Conservation (phyloP, 2,888 invertebrate genomes). For the Aleiodes leptofemur region DNA sequence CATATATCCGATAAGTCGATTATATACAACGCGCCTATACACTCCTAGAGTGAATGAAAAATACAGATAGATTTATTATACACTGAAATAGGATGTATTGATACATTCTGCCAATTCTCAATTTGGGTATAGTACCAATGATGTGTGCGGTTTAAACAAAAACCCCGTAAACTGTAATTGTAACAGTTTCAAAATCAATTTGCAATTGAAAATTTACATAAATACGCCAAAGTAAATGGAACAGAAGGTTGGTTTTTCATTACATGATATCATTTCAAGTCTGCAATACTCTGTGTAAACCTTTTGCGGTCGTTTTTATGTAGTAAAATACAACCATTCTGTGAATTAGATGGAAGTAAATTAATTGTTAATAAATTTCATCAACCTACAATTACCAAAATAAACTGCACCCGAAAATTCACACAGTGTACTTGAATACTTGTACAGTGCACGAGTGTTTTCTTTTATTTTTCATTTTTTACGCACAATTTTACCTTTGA, state of each 20-base stretch:
- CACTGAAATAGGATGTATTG: constrained; percentile 15
- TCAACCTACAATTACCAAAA: no score
- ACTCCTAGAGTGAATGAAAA: constrained; percentile 32
- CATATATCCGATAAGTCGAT: constrained; percentile 37
- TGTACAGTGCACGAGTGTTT: no score
- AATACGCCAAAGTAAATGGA: constrained; percentile 42
- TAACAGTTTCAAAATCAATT: constrained; percentile 53
- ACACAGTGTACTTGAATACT: no score
- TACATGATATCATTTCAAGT: neutral
- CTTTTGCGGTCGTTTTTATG: no score
- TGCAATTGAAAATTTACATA: constrained; percentile 53
- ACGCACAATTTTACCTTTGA: no score
- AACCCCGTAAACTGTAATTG: constrained; percentile 48
- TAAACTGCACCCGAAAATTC: no score
- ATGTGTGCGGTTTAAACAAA: constrained; percentile 37
- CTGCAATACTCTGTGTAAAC: no score
- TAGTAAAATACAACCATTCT: no score
- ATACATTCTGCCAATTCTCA: constrained; percentile 35
- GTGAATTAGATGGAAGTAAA: no score
- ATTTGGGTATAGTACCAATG: constrained; percentile 4
- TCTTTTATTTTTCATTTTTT: no score
- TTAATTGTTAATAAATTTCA: no score
- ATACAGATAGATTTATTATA: constrained; percentile 11
- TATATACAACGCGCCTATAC: constrained; percentile 34
- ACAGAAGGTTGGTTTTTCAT: constrained; percentile 1